Evolutionary conservation across 1,140 invertebrate genomes (phyloP).

Genomic region (Pygmarrhopalites habei): DNA sequence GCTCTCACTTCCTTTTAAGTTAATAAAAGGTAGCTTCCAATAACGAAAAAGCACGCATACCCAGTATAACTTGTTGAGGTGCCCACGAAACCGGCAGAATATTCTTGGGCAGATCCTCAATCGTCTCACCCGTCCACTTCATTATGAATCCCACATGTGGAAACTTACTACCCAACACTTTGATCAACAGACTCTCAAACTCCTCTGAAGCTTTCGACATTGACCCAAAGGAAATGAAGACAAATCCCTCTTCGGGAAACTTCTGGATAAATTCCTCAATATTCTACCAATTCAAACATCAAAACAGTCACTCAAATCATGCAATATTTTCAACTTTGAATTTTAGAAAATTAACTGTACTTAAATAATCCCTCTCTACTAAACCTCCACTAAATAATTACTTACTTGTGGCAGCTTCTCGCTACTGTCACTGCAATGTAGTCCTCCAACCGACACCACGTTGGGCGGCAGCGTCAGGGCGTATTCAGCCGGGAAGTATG

Average conservation of each 20-base stretch:
- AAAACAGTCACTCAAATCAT: too few relatives aligned
- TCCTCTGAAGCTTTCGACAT: constrained; percentile 1
- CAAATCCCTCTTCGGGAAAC: constrained; percentile 23
- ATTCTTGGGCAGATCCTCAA: constrained; percentile 26
- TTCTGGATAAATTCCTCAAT: constrained; percentile 18
- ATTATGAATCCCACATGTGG: constrained; percentile 28
- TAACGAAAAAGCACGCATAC: constrained; percentile 19
- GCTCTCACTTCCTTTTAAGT: too few relatives aligned
- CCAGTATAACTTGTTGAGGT: constrained; percentile 36
- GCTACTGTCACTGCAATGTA: constrained; percentile 13
- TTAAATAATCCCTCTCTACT: not conserved
- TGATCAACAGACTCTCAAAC: constrained; percentile 19
- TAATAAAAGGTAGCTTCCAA: too few relatives aligned
- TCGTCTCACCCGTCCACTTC: constrained; percentile 31
- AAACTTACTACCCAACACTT: constrained; percentile 9
- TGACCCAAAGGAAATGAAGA: constrained; percentile 30
- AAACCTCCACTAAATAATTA: not conserved
- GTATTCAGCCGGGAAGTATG: constrained; percentile 25
- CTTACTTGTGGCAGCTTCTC: not conserved
- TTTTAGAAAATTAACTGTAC: not conserved
- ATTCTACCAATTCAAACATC: constrained; percentile 21
- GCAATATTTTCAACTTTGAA: too few relatives aligned
- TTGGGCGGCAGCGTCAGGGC: constrained; percentile 25
- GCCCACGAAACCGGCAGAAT: constrained; percentile 30
- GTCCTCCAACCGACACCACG: constrained; percentile 15